phyloP scores from a whole-genome alignment of 2,888 invertebrate genomes.

The Reticulitermes lucifugus region DNA sequence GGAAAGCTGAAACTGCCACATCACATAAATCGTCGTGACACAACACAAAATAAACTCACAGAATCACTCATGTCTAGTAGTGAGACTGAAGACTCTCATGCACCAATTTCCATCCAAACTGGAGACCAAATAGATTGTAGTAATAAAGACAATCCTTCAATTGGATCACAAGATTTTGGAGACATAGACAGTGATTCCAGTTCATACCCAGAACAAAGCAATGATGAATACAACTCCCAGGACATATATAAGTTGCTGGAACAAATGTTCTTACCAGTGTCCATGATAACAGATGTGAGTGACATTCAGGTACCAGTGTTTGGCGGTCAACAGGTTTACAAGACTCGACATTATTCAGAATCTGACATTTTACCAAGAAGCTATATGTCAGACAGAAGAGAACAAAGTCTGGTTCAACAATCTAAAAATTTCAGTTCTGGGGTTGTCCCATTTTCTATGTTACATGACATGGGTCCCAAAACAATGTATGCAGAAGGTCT shows the following conservation, averaged over 20 bases:
- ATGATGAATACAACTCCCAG: background rate
- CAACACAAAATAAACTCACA: background rate
- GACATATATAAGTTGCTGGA: background rate
- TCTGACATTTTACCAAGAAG: background rate
- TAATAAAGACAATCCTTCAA: background rate
- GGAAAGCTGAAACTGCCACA: background rate
- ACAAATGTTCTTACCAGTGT: background rate
- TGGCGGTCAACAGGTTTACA: background rate
- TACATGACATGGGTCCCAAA: background rate
- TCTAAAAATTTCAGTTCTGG: background rate
- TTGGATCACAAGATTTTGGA: background rate
- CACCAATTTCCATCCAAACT: background rate
- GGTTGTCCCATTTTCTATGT: background rate
- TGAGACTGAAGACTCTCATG: too few relatives aligned
- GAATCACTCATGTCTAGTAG: background rate
- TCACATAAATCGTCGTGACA: background rate
- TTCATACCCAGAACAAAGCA: background rate
- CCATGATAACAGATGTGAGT: background rate
- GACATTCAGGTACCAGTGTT: background rate
- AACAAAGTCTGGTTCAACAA: too few relatives aligned
- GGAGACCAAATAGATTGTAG: background rate
- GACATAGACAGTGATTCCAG: background rate
- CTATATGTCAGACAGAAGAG: background rate
- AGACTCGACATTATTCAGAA: background rate
- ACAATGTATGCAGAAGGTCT: background rate